A percentile compares a stretch with the other conserved stretches of the same genome.
phyloP scores from a whole-genome alignment of 2,888 invertebrate genomes.

The Scaptodrosophila latifasciaeformis region DNA sequence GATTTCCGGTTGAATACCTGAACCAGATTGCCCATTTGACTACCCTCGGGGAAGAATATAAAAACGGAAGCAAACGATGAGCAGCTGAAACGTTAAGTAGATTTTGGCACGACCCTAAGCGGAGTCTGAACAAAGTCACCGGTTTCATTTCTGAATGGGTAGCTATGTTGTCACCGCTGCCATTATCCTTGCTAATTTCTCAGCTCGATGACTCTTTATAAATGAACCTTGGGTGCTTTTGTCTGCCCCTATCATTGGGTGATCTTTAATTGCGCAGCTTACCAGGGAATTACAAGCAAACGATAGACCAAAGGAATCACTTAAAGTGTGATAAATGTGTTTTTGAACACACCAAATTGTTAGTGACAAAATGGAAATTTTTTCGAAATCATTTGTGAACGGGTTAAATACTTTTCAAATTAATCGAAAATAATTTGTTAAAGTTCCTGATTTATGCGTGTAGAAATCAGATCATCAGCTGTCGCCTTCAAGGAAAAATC shows the following conservation, averaged over 20 bases:
- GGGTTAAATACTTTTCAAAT: too few species aligned
- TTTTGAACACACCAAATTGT: conserved; percentile 58
- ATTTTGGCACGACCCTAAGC: conserved; percentile 56
- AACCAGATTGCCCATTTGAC: conserved; percentile 61
- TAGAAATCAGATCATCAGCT: too few species aligned
- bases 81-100: conserved; percentile 49
- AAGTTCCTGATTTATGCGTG: too few species aligned
- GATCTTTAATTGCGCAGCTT: conserved; percentile 66
- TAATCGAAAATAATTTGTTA: too few species aligned
- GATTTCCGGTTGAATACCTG: conserved; percentile 64
- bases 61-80: conserved; percentile 56
- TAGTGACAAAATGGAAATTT: too few species aligned
- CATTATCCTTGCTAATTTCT: conserved; percentile 70
- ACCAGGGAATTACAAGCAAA: conserved; percentile 55
- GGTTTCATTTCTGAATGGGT: conserved; percentile 1
- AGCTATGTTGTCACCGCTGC: conserved; percentile 61
- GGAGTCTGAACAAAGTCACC: too few species aligned
- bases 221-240: conserved; percentile 26
- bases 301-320: conserved; percentile 23
- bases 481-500: too few species aligned
- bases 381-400: too few species aligned
- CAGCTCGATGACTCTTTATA: conserved; percentile 63
- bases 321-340: conserved; percentile 68
- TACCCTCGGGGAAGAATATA: conserved; percentile 29
- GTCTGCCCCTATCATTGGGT: conserved; percentile 25